A percentile compares a stretch with the other conserved stretches of the same genome.
These are phyloP conservation scores for Diadegma fenestrale DNA, from an alignment of 2,888 invertebrate genomes.

Conservation along the genomic window DNA sequence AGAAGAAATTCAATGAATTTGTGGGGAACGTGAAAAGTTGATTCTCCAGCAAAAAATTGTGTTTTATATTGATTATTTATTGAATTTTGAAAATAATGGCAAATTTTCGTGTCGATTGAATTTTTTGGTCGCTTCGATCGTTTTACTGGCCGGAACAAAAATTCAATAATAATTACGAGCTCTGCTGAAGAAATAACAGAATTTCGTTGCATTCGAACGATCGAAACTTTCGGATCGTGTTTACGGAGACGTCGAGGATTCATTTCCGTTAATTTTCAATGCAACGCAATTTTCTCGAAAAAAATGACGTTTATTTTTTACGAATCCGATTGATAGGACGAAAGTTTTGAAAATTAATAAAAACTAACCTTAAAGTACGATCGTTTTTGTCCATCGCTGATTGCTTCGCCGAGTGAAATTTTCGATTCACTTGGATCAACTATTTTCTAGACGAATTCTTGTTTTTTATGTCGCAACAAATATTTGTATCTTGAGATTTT, in stretches of 20 bases:
- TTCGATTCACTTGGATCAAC: not conserved
- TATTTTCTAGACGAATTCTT: not conserved
- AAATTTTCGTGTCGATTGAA: too few relatives aligned
- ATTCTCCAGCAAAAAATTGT: too few relatives aligned
- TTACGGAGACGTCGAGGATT: not conserved
- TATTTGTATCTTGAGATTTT: not conserved
- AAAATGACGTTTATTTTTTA: not conserved
- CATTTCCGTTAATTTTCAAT: not conserved
- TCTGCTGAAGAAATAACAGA: too few relatives aligned
- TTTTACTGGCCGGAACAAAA: too few relatives aligned
- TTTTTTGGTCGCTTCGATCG: too few relatives aligned
- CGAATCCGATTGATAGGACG: not conserved
- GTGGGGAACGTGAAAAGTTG: not conserved
- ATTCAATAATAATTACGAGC: too few relatives aligned
- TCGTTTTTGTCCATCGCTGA: slow-evolving; percentile 45
- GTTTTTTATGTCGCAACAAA: not conserved
- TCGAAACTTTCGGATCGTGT: too few relatives aligned
- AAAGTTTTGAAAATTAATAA: not conserved
- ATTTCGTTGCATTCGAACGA: too few relatives aligned
- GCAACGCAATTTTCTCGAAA: not conserved
- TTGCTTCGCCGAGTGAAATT: not conserved
- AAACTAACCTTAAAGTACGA: slow-evolving; percentile 48
- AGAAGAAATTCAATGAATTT: not conserved
- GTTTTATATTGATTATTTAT: too few relatives aligned
- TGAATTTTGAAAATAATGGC: too few relatives aligned